These are phyloP conservation scores for Barbus barbus DNA, from an alignment of 2,113 vertebrate species.

Conservation along the genomic window DNA sequence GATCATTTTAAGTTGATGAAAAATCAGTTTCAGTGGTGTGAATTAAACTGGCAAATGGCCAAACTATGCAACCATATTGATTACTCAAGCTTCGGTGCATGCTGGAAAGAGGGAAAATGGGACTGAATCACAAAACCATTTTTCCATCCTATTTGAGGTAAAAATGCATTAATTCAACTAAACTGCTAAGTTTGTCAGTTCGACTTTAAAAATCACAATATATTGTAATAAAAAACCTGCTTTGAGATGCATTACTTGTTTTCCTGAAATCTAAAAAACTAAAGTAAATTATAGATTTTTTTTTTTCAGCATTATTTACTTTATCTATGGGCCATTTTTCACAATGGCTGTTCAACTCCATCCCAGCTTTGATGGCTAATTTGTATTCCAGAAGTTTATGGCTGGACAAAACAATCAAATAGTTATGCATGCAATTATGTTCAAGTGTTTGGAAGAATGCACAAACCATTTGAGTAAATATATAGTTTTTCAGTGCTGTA, in stretches of 20 bases:
- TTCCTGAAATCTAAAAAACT: background rate
- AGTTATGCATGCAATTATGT: background rate
- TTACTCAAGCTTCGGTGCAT: background rate
- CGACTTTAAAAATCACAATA: background rate
- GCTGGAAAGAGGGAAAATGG: background rate
- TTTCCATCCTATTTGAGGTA: background rate
- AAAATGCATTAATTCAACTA: background rate
- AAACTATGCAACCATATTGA: background rate
- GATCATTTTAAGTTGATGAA: background rate
- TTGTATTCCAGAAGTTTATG: background rate
- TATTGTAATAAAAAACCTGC: background rate
- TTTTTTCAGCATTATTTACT: background rate
- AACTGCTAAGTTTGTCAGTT: background rate
- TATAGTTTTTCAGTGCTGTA: background rate
- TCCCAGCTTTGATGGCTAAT: background rate
- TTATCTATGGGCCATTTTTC: background rate
- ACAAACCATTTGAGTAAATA: background rate
- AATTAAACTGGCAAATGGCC: background rate
- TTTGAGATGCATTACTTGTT: background rate
- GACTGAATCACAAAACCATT: background rate
- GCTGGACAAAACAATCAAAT: background rate
- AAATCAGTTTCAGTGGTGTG: background rate
- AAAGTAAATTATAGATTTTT: background rate
- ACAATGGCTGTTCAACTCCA: background rate
- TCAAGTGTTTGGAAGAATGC: background rate